Base-by-base conservation (phyloP, 2,888 invertebrate species). In the Heliconius sara region DNA sequence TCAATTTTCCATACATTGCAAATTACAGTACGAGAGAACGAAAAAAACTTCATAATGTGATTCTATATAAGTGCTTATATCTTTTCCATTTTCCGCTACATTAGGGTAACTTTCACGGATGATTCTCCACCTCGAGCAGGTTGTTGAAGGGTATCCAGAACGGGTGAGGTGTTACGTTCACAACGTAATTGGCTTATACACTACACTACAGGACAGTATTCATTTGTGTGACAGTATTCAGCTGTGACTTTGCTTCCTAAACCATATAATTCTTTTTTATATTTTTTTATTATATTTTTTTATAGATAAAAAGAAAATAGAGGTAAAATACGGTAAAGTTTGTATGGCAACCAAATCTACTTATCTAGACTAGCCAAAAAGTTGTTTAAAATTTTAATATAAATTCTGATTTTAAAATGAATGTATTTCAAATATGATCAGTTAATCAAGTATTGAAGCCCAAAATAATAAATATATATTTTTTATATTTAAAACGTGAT, bases 141-240 rank as follows among this genome's bases (percentile, higher is more conserved):
- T 98, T 99, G 88, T 98, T 99, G 91, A 99, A 99, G 0, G 99
- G 98, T 97, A 91, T 99, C 99, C 39, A 99, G 93, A 77, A 99
- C 96, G 7, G 99, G 90, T 10, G 87, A 89, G 83, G 96, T 92
- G 1, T 96, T 96, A 66, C 97, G 94, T 52, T 97, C 94, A 88
- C 96, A 95, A 3, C 98, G 97, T 2, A 99, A 96, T 16, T 86
- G 83, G 0, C 82, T 22, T 60, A 93, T 68, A 67, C 92, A 85
- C 0, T 91, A 88, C 0, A 6, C 25, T 63, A 63, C 25, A 63
- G n/a, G 52, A 3, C 3, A 52, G 27, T 88, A 85, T 83, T 92
- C 83, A 80, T 92, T 91, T 0, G n/a, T n/a, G n/a, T n/a, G n/a
- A n/a, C n/a, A n/a, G n/a, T n/a, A n/a, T n/a, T 92, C 0, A 90